Conservation (phyloP, 2,888 invertebrate species). For the Cheilosia scutellata region DNA sequence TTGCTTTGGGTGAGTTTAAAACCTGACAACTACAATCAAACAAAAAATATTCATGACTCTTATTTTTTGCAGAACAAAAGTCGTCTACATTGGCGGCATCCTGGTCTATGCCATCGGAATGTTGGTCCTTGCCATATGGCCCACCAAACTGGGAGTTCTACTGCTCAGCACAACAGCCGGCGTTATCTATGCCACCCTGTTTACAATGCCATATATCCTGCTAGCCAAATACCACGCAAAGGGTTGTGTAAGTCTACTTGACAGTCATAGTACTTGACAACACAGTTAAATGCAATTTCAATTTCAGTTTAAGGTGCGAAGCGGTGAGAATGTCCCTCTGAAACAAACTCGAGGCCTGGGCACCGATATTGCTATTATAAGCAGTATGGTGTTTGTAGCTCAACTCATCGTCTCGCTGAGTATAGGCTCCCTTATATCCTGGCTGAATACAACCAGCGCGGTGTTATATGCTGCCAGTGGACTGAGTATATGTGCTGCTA, state of each 20-base stretch:
- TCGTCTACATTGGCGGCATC: slow-evolving; percentile 83
- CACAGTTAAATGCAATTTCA: neutral
- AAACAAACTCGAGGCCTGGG: slow-evolving; percentile 84
- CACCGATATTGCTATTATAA: slow-evolving; percentile 84
- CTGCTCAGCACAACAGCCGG: slow-evolving; percentile 83
- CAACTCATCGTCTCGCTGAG: slow-evolving; percentile 83
- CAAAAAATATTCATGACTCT: neutral
- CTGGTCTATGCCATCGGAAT: slow-evolving; percentile 83
- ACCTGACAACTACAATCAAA: too few species aligned
- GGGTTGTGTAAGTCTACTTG: slow-evolving; percentile 82
- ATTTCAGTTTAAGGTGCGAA: slow-evolving; percentile 81
- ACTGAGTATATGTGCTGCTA: slow-evolving; percentile 82
- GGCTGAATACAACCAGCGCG: slow-evolving; percentile 82
- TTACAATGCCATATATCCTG: slow-evolving; percentile 84
- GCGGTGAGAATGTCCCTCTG: slow-evolving; percentile 82
- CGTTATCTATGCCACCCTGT: slow-evolving; percentile 83
- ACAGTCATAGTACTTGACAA: neutral
- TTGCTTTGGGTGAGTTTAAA: slow-evolving; percentile 80
- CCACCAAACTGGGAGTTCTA: slow-evolving; percentile 83
- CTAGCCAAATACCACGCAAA: slow-evolving; percentile 84
- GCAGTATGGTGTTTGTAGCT: slow-evolving; percentile 84
- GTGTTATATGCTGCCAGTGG: slow-evolving; percentile 83
- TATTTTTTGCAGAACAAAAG: slow-evolving; percentile 79
- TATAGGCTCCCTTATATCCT: slow-evolving; percentile 82
- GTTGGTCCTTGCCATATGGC: slow-evolving; percentile 83